A percentile compares a stretch with the other conserved stretches of the same genome.
Evolutionary conservation across 2,113 vertebrate species (phyloP).

Genomic region (Sylvietta virens): DNA sequence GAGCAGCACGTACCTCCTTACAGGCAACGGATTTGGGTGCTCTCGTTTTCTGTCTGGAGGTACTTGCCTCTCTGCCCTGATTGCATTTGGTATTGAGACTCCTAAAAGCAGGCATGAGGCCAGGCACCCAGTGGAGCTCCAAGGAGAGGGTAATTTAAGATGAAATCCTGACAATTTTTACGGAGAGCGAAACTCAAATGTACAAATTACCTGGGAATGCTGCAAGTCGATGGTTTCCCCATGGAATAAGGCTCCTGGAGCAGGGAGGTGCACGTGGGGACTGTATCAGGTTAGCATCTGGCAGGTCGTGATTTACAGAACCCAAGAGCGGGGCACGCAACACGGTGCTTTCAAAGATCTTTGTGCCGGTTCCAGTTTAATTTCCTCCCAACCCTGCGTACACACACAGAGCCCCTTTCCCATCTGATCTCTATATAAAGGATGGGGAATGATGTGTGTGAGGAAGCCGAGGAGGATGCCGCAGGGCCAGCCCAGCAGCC

Average conservation of each 20-base stretch:
- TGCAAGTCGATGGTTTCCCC: constrained; percentile 15
- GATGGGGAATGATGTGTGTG: neutral
- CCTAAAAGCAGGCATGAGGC: neutral
- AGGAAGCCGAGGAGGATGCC: neutral
- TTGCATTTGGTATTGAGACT: neutral
- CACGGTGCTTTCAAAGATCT: neutral
- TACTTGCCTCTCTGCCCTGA: neutral
- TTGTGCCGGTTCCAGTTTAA: constrained; percentile 40
- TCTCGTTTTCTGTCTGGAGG: neutral
- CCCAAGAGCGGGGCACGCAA: neutral
- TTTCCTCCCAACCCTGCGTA: constrained; percentile 5
- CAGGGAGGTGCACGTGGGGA: neutral
- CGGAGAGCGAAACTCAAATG: constrained; percentile 13
- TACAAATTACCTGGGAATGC: constrained; percentile 49
- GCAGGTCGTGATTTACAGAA: neutral
- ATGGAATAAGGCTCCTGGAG: neutral
- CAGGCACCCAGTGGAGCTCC: constrained; percentile 15
- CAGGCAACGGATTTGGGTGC: neutral
- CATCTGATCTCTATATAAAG: neutral
- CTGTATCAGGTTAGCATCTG: neutral
- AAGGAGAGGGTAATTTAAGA: neutral
- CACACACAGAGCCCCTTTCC: neutral
- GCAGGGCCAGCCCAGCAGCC: neutral
- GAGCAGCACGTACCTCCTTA: constrained; percentile 39
- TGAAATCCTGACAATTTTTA: constrained; percentile 53